These are phyloP conservation scores for Archips xylosteana DNA, from an alignment of 2,888 invertebrate genomes.

Conservation along the genomic window DNA sequence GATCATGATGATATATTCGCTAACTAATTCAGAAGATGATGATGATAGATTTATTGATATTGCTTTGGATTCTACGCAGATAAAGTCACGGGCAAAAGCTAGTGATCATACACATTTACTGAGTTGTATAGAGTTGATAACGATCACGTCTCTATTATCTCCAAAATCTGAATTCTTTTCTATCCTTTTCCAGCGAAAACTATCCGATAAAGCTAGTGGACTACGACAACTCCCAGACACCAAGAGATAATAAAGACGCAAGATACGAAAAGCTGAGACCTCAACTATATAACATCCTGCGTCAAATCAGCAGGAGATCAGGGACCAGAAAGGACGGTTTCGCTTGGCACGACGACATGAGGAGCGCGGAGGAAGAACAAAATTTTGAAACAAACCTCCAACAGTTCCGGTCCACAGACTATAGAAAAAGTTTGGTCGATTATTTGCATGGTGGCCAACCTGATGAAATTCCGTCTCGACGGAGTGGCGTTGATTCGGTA, in stretches of 20 bases:
- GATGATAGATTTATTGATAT: too few species aligned
- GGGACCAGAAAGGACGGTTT: neutral
- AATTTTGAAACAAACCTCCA: conserved; percentile 55
- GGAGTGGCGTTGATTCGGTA: conserved; percentile 42
- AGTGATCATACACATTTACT: too few species aligned
- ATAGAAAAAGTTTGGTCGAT: conserved; percentile 41
- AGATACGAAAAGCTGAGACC: neutral
- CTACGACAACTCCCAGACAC: neutral
- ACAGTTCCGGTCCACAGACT: conserved; percentile 44
- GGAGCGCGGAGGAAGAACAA: conserved; percentile 43
- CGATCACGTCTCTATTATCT: too few species aligned
- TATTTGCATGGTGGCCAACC: conserved; percentile 40
- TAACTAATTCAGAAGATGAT: too few species aligned
- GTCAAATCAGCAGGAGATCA: neutral
- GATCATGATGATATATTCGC: too few species aligned
- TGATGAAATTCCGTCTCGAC: conserved; percentile 25
- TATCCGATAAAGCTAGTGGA: neutral
- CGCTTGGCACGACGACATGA: conserved; percentile 51
- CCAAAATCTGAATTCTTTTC: too few species aligned
- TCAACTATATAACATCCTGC: neutral
- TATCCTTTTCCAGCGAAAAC: neutral
- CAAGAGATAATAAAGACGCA: neutral
- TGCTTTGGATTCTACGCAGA: too few species aligned
- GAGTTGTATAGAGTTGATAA: too few species aligned
- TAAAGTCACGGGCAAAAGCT: too few species aligned